Evolutionary conservation across 2,797 vertebrate genomes (phyloP), one percentile per base, ranked within the genome.

Genomic region (Sarcophilus harrisii): DNA sequence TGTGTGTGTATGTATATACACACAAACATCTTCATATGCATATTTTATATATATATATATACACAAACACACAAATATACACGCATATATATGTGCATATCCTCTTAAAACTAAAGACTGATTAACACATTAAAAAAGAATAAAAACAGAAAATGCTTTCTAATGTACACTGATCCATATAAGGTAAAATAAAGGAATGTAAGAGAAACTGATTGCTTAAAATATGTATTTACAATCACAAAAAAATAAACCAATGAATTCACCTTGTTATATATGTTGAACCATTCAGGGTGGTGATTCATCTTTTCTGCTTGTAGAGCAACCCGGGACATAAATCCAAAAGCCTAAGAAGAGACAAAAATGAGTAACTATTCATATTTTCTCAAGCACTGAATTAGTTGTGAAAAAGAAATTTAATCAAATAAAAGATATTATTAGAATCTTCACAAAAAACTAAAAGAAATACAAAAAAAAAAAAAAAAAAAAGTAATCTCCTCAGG

Each of bases 261-360:
- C 99, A 99, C 99, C 99, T 99, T 99, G 98, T 99, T 99, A 98
- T 99, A 99, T 97, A 99, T 99, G 93, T 99, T 99, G 98, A 99
- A 99, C 99, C 99, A 99, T 97, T 99, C 99, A 0, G 99, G 99
- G 98, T 99, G 99, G 98, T 99, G 99, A 99, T 99, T 99, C 99
- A 99, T 99, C 99, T 99, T 99, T 99, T 99, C 99, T 21, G 99
- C 99, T 98, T 99, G 99, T 32, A 99, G 98, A 97, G 99, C 99
- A 96, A 99, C 99, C 0, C 99, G 99, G 0, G 99, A 99, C 99
- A 99, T 99, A 98, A 99, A 99, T 98, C 99, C 99, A 62, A 99
- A 99, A 0, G 99, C 99, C 99, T 99, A 96, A 92, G 96, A 98
- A 60, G 87, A 97, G 93, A 94, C 96, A 98, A 91, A 96, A 66